Base-by-base conservation (phyloP, 2,888 invertebrate genomes). In the Cremastinae sp. region DNA sequence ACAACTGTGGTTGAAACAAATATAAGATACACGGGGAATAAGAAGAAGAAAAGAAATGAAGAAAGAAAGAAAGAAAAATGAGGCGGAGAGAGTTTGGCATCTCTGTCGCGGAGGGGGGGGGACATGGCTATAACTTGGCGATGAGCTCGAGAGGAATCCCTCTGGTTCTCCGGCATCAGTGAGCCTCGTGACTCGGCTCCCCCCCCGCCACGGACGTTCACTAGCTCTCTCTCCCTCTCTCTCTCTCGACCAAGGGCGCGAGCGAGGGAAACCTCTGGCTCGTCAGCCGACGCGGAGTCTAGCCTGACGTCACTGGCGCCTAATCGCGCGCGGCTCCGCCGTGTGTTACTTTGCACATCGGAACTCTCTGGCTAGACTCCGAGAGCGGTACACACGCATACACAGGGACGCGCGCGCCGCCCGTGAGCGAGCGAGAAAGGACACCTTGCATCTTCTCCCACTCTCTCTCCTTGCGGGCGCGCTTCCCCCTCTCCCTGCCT, bases 281-380 rank as follows among this genome's bases (percentile, higher is more conserved):
- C n/a, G 22, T n/a, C 51, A 16, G 66, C 59, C 75, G 74, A 77
- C 79, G 64, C 75, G 78, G 79, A 72, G 77, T 81, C 81, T 79
- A 70, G 81, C 72, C 79, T 85, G 84, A 86, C 85, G 86, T 86
- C 86, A 86, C 83, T 85, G 85, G 85, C 85, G 85, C 86, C 85
- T 86, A 84, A 85, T 83, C 82, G 80, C 80, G 79, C 76, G n/a
- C n/a, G n/a, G n/a, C n/a, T n/a, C 79, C 81, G 2, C 28, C 28
- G 28, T 28, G 28, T 28, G 28, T 28, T 82, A 80, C 79, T 80
- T 79, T 75, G 80, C 80, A 78, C 78, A 79, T 72, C 77, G 64
- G 62, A 75, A 66, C 65, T 75, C 64, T 74, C 69, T 58, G 69
- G 47, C 65, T 68, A 61, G 76, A 71, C 71, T 73, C 77, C n/a